phyloP scores from a whole-genome alignment of 2,888 invertebrate species.

The Gandaritis pyraliata region DNA sequence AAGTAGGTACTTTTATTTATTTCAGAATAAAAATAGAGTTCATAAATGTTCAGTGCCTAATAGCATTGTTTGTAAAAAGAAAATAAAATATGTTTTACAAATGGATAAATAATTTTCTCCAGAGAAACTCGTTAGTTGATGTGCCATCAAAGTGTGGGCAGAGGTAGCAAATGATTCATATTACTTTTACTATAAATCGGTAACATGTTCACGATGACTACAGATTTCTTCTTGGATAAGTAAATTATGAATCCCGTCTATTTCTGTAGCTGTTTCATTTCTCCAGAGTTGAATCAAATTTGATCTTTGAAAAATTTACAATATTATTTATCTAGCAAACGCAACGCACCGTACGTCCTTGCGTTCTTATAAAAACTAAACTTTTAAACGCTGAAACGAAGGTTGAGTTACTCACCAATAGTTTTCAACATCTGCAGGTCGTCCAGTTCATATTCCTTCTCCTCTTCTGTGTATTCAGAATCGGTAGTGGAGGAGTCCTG shows the following conservation, averaged over 20 bases:
- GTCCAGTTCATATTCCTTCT: slow-evolving; percentile 88
- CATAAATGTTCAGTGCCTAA: too few relatives aligned
- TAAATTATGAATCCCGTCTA: slow-evolving; percentile 43
- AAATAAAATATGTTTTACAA: slow-evolving; percentile 28
- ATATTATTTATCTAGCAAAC: slow-evolving; percentile 10
- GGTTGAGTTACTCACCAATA: slow-evolving; percentile 88
- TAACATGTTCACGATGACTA: slow-evolving; percentile 46
- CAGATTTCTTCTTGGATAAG: slow-evolving; percentile 47
- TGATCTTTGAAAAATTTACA: slow-evolving; percentile 11
- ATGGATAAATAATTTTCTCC: slow-evolving; percentile 43
- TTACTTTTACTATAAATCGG: slow-evolving; percentile 49
- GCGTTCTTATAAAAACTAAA: slow-evolving; percentile 2
- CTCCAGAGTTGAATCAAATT: slow-evolving; percentile 24
- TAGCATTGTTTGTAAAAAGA: slow-evolving; percentile 13
- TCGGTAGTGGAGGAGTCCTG: slow-evolving; percentile 83
- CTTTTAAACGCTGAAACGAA: slow-evolving; percentile 7
- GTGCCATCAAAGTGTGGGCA: slow-evolving; percentile 48
- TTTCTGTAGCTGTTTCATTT: slow-evolving; percentile 38
- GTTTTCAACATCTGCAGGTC: slow-evolving; percentile 95
- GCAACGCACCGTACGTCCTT: not conserved
- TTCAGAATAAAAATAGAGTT: too few relatives aligned
- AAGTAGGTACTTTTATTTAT: too few relatives aligned
- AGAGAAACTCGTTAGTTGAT: slow-evolving; percentile 46
- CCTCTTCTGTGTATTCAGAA: slow-evolving; percentile 83
- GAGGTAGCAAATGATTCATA: slow-evolving; percentile 51